These are phyloP conservation scores for Drosophila aff. DNA, from an alignment of 1,140 invertebrate genomes.

Conservation along the genomic window DNA sequence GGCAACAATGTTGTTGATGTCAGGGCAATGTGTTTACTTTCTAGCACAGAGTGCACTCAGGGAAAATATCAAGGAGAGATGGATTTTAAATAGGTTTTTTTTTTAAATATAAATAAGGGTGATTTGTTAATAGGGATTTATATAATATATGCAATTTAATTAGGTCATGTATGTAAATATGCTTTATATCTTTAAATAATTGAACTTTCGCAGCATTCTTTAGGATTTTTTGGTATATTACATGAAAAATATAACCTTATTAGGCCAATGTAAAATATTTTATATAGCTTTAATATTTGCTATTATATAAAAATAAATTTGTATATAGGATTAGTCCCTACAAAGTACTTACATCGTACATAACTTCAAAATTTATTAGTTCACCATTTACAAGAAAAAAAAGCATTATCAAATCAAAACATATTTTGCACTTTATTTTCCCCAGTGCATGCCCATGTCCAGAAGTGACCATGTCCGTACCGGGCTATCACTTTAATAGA, in stretches of 20 bases:
- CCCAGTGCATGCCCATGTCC: constrained; percentile 22
- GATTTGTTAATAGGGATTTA: neutral
- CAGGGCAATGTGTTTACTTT: constrained; percentile 56
- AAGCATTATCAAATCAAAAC: neutral
- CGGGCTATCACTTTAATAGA: constrained; percentile 58
- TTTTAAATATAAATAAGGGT: too few relatives aligned
- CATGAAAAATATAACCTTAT: too few relatives aligned
- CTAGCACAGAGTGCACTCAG: constrained; percentile 11
- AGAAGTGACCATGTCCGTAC: constrained; percentile 47
- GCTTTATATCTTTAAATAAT: neutral
- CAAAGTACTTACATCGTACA: too few relatives aligned
- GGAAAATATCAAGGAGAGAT: neutral
- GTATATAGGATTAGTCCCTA: too few relatives aligned
- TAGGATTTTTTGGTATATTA: neutral
- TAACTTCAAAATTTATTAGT: neutral
- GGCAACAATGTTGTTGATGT: constrained; percentile 58
- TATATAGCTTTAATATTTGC: too few relatives aligned
- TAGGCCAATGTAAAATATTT: too few relatives aligned
- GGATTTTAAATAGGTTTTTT: neutral
- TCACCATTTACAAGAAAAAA: too few relatives aligned
- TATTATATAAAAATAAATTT: too few relatives aligned
- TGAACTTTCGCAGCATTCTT: neutral
- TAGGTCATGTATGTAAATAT: neutral
- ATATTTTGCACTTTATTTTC: neutral
- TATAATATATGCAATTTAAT: neutral